These are phyloP conservation scores for Vulpes ferrilata DNA, from an alignment of 2,113 vertebrate species.

Conservation along the genomic window DNA sequence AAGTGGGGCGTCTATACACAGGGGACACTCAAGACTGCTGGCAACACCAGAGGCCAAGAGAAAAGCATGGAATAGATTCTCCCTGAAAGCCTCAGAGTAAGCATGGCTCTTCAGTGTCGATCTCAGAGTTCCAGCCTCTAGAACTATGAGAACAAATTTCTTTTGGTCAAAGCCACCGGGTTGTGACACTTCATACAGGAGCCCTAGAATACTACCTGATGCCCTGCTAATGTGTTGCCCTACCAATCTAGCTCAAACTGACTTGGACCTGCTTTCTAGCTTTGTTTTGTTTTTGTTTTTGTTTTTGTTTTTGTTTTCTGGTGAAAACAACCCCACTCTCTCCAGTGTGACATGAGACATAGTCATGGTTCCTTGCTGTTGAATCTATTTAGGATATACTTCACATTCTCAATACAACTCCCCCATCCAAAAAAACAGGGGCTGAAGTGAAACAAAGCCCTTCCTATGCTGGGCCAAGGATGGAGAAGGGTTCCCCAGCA, in stretches of 20 bases:
- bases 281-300: neutral
- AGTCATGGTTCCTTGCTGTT: neutral
- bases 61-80: no score
- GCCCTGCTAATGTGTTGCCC: no score
- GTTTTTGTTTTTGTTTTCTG: neutral
- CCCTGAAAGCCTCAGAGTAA: no score
- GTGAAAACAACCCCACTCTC: neutral
- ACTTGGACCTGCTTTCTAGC: neutral
- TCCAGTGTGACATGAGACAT: neutral
- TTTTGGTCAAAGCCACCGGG: neutral
- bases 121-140: neutral
- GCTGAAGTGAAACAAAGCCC: neutral
- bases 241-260: neutral
- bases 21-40: no score
- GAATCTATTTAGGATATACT: neutral
- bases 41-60: no score
- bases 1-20: no score
- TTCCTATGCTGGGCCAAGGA: neutral
- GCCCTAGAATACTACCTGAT: neutral
- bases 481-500: neutral
- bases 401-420: neutral
- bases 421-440: neutral
- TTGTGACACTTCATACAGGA: no score
- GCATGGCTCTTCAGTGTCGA: no score
- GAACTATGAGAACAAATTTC: neutral